Base-by-base conservation (phyloP, 2,113 vertebrate genomes). In the Ceyx margarethae region DNA sequence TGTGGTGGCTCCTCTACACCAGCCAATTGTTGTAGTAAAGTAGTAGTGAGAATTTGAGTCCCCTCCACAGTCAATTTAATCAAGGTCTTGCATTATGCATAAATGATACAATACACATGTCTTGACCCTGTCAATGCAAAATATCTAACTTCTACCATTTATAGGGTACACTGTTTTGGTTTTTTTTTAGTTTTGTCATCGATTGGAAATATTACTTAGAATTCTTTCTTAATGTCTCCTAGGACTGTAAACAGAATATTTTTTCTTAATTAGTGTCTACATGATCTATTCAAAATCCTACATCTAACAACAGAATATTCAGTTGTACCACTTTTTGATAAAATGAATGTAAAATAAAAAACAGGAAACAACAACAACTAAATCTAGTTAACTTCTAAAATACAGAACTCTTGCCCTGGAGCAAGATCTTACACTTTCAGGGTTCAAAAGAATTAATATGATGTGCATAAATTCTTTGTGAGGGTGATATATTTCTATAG, bases 361-460 rank as follows among this genome's bases (percentile, higher is more conserved):
- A 0, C n/a, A 45, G 31, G 33, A 23, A 88, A 29, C 29, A 50
- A 6, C 33, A 77, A 20, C 18, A 22, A 79, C 33, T 40, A 61
- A 54, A 84, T 20, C 60, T 53, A 69, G 53, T 64, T 90, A 90
- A 60, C 69, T 88, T 66, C n/a, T 76, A 42, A 74, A 84, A 85
- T 23, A 89, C 42, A 72, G 18, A 56, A 48, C 26, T 62, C 45
- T 45, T 50, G 26, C 81, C 48, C 33, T 18, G 46, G 23, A 85
- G 91, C 56, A 45, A 80, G 54, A 81, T 72, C 81, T 79, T 78
- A 56, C 48, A 60, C 68, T 50, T 33, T 33, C 45, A 74, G 56
- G 43, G 61, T 28, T 78, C 42, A 85, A 75, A 93, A 71, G 60
- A 69, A 40, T 75, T 25, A 22, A 40, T 5, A 45, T 2, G 6